Base-by-base conservation (phyloP, 2,888 invertebrate species). In the Gymnoscelis rufifasciata region DNA sequence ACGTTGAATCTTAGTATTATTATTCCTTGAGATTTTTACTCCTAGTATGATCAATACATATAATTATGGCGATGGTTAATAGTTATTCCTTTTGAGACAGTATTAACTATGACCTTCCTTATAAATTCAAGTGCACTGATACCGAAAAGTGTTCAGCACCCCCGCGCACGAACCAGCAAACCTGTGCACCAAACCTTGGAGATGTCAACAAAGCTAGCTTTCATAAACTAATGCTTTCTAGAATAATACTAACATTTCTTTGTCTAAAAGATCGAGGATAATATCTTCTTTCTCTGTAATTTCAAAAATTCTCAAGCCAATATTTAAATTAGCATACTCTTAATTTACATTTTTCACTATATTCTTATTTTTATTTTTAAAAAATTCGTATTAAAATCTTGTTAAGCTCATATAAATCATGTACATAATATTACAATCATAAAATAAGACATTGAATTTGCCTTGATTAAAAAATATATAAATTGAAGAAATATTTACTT, bases 121-220 rank as follows among this genome's bases (percentile, higher is more conserved):
- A 35, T 19, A 19, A 10, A 13, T 36, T 24, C 13, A 24, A 38
- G 26, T 37, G 36, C 28, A 38, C 29, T 27, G n/a, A 37, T 44
- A 38, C 31, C n/a, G 14, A 19, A 19, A 10, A 33, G 19, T 15
- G 15, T 13, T 10, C 13, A n/a, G 31, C 6, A 14, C 31, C 29
- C 31, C 31, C 8, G 28, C 41, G 36, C 19, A 38, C 37, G 47
- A 54, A 52, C 47, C 54, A 51, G 56, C 54, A 54, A 57, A 55
- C 62, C 64, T 65, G 68, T 68, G 67, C 69, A 69, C 63, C 56
- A 55, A 58, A 44, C 57, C 64, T 61, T 52, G 44, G 28, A 55
- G 41, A 54, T 50, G 45, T 45, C 46, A 57, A 39, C 35, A 26
- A 38, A 45, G 59, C 61, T 59, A 60, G 56, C 53, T 56, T 47